Evolutionary conservation across 2,888 invertebrate genomes (phyloP).

Genomic region (Ophion obscuratus): DNA sequence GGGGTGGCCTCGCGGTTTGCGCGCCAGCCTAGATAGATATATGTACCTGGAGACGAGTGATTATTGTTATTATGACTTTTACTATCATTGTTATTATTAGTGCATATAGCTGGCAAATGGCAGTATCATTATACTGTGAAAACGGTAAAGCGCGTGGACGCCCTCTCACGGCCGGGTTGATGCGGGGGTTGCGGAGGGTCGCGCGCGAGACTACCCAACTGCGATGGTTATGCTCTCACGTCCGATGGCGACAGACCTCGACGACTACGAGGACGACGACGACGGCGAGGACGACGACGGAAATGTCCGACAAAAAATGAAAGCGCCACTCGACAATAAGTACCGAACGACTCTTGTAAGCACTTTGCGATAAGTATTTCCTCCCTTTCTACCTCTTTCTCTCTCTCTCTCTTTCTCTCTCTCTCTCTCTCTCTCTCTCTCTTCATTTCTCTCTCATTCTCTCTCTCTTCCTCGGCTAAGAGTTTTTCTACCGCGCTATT

Average conservation of each 20-base stretch:
- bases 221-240: slow-evolving; percentile 62
- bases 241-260: slow-evolving; percentile 62
- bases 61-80: slow-evolving; percentile 12
- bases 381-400: slow-evolving; percentile 29
- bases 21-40: background rate
- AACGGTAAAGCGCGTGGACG: too few species aligned
- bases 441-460: background rate
- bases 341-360: slow-evolving; percentile 67
- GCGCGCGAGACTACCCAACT: slow-evolving; percentile 23
- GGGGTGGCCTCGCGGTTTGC: background rate
- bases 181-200: slow-evolving; percentile 28
- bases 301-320: slow-evolving; percentile 66
- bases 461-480: background rate
- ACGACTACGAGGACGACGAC: slow-evolving; percentile 51
- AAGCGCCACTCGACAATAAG: slow-evolving; percentile 66
- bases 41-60: background rate
- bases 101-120: too few species aligned
- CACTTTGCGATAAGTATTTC: slow-evolving; percentile 67
- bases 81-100: background rate
- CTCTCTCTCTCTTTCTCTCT: too few species aligned
- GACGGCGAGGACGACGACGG: slow-evolving; percentile 60
- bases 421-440: slow-evolving; percentile 13
- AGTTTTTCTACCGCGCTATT: slow-evolving; percentile 5
- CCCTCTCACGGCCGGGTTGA: slow-evolving; percentile 14
- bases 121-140: too few species aligned